A percentile compares a stretch with the other conserved stretches of the same genome.
Evolutionary conservation across 2,113 vertebrate species (phyloP).

Genomic region (Thamnophis sirtalis): DNA sequence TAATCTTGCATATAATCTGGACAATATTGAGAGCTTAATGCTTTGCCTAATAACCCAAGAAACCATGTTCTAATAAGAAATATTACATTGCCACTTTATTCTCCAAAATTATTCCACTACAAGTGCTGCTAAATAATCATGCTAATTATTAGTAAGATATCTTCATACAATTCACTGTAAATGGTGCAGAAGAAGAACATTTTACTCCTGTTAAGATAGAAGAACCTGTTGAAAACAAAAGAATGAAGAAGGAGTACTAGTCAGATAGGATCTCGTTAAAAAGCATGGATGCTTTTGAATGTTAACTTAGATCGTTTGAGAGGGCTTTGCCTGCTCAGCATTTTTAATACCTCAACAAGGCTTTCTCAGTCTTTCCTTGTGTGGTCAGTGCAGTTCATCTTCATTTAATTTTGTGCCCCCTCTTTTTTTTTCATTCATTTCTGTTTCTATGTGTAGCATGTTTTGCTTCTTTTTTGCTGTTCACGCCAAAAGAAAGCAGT

Average conservation of each 20-base stretch:
- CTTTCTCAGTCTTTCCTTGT: background rate
- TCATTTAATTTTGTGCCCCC: background rate
- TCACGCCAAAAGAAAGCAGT: background rate
- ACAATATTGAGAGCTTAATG: slow-evolving; percentile 1
- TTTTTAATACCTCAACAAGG: background rate
- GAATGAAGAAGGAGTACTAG: background rate
- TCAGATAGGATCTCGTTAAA: background rate
- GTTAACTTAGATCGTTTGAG: background rate
- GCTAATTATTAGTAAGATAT: background rate
- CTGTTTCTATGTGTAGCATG: background rate
- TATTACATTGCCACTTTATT: slow-evolving; percentile 18
- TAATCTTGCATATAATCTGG: slow-evolving; percentile 18
- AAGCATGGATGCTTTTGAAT: background rate
- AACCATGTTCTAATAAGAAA: background rate
- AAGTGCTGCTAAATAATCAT: background rate
- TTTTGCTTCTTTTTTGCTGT: background rate
- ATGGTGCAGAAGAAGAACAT: background rate
- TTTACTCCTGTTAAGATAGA: background rate
- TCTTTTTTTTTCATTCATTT: background rate
- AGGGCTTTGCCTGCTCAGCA: background rate
- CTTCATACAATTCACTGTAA: background rate
- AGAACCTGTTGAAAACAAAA: background rate
- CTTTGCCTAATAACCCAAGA: slow-evolving; percentile 8
- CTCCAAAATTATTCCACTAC: background rate
- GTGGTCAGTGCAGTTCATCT: background rate